phyloP scores from a whole-genome alignment of 2,113 vertebrate genomes.

The Ictidomys tridecemlineatus region DNA sequence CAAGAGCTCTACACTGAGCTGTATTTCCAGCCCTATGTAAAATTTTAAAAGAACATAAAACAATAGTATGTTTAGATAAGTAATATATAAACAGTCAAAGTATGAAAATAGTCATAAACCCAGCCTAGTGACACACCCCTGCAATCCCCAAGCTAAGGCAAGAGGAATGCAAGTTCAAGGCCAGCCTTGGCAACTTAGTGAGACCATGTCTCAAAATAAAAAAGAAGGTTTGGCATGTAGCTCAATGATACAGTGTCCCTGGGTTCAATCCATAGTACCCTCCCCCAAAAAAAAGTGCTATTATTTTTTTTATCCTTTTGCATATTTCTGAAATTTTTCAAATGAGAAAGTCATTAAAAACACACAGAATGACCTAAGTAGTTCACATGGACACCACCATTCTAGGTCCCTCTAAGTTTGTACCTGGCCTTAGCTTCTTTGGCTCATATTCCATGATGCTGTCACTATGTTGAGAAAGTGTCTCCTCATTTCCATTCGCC shows the following conservation, averaged over 20 bases:
- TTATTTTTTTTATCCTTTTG: background rate
- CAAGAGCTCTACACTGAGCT: too few relatives aligned
- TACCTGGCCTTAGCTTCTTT: conserved; percentile 88
- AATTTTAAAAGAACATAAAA: background rate
- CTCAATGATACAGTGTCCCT: background rate
- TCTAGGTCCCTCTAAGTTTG: background rate
- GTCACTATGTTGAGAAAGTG: conserved; percentile 92
- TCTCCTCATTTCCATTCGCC: conserved; percentile 88
- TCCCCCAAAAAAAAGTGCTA: background rate
- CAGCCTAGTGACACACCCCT: background rate
- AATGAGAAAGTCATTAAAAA: background rate
- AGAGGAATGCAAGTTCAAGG: background rate
- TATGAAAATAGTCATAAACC: background rate
- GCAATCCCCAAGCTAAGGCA: background rate
- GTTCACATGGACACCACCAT: background rate
- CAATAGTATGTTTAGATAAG: background rate
- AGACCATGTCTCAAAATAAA: background rate
- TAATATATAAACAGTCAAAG: background rate
- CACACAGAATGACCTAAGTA: background rate
- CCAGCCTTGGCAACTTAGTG: background rate
- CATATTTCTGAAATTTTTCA: conserved; percentile 46
- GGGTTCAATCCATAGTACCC: background rate
- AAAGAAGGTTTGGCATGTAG: background rate
- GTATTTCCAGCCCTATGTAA: background rate
- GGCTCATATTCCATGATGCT: conserved; percentile 88